Evolutionary conservation across 2,113 vertebrate species (phyloP), one percentile per base, ranked within the genome.

Genomic region (Hippotragus niger): DNA sequence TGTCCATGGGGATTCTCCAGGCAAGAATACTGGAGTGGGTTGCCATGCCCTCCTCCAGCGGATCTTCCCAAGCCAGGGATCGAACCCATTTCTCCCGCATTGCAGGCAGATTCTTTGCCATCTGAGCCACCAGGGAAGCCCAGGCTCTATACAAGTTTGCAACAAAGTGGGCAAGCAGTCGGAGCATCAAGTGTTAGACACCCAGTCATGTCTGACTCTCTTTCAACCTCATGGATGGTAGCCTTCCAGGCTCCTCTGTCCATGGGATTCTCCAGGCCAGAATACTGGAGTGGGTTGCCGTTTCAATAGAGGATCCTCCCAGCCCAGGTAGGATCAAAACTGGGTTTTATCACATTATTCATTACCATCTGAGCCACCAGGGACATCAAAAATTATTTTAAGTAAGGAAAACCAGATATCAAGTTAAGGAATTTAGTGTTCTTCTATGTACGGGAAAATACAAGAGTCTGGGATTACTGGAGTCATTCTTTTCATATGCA

Each of bases 1-100:
- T 40, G n/a, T 71, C 67, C n/a, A 12, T 40, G n/a, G n/a, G n/a
- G n/a, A 40, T 71, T 71, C 67, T 71, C n/a, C n/a, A 71, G 19
- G 67, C 67, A 36, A 71, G n/a, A 12, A 71, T 23, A 40, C 67
- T 71, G 67, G n/a, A 40, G n/a, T 71, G 67, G 19, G 67, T 71
- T 71, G 4, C 67, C n/a, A 40, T 23, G 67, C n/a, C 67, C 67
- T 71, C 67, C n/a, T 71, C 67, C 67, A 71, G n/a, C 19, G 67
- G n/a, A 71, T 23, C 67, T 40, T 40, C 5, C 67, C n/a, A 71
- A 71, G n/a, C 67, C n/a, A 71, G 19, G 19, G n/a, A 71, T 71
- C 1, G 5, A 71, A 71, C 19, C 19, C 10, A 40, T 21, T 71
- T 71, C 67, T 71, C n/a, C 67, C 0, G 0, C 10, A 23, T 3